Base-by-base conservation (phyloP, 2,888 invertebrate species). In the Brassicogethes aeneus region DNA sequence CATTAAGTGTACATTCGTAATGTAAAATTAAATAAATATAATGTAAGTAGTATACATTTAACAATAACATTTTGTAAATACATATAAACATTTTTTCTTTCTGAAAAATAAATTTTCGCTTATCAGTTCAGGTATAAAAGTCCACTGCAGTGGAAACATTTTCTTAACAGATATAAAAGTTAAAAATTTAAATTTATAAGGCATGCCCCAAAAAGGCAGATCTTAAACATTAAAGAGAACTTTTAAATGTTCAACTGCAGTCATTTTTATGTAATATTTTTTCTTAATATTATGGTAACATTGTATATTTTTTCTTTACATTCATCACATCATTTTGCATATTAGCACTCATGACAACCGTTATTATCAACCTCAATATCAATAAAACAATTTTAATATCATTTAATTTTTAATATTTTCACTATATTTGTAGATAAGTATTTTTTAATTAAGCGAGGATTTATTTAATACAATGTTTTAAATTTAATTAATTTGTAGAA, bases 131-230 rank as follows among this genome's bases (percentile, higher is more conserved):
- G 37, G 43, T 50, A 50, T 50, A 50, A 51, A 51, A 52, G 35
- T 47, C 45, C 46, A 48, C 47, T 51, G 50, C 50, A 53, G 51
- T 52, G 47, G 48, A 47, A 47, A 45, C 46, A 41, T 48, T 47
- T 46, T 47, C 10, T 23, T 23, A 59, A 60, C 55, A 60, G 53
- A 60, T 61, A 61, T 61, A 62, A 62, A 59, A 59, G 56, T 57
- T 57, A 57, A 55, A 59, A 53, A 57, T 60, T 56, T 55, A 56
- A 57, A 50, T 58, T 56, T 58, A 55, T 61, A 63, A 63, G 62
- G 62, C 63, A 60, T 58, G 61, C 62, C 61, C 41, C 23, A n/a
- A 50, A 52, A 61, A 62, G 64, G 64, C 64, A 58, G 53, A 57
- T 59, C 52, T 55, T 53, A 50, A 51, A 52, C 48, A 43, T 44